These are phyloP conservation scores for Platorchestia sp. DNA, from an alignment of 1,140 invertebrate genomes.

Conservation along the genomic window DNA sequence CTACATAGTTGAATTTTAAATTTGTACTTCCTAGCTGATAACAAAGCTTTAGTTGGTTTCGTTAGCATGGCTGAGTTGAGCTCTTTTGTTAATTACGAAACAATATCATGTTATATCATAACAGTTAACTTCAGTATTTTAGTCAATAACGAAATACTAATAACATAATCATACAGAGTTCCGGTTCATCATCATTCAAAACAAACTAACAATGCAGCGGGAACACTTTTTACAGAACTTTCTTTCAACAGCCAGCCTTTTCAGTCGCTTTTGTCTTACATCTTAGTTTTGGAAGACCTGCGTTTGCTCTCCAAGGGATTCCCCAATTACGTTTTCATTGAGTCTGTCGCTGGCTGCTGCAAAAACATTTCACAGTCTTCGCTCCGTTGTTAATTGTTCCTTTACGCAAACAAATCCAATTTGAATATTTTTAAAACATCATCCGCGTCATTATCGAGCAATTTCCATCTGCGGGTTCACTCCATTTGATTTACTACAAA, in stretches of 20 bases:
- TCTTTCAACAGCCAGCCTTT: background rate
- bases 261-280: background rate
- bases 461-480: background rate
- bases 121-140: too few relatives aligned
- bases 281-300: background rate
- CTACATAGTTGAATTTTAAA: too few relatives aligned
- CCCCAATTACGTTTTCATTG: background rate
- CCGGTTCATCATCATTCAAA: too few relatives aligned
- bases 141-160: background rate
- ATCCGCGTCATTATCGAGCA: background rate
- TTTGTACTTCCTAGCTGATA: too few relatives aligned
- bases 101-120: too few relatives aligned
- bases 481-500: background rate
- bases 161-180: background rate
- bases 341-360: background rate
- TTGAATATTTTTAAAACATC: background rate
- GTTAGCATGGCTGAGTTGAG: too few relatives aligned
- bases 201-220: background rate
- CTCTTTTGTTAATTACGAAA: too few relatives aligned
- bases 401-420: background rate
- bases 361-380: background rate
- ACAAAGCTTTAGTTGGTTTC: too few relatives aligned
- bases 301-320: background rate
- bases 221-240: background rate
- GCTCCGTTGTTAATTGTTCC: background rate